Percentiles rank a stretch among this genome's conserved stretches.
Conservation (phyloP, 2,797 vertebrate genomes). For the Antrozous pallidus region DNA sequence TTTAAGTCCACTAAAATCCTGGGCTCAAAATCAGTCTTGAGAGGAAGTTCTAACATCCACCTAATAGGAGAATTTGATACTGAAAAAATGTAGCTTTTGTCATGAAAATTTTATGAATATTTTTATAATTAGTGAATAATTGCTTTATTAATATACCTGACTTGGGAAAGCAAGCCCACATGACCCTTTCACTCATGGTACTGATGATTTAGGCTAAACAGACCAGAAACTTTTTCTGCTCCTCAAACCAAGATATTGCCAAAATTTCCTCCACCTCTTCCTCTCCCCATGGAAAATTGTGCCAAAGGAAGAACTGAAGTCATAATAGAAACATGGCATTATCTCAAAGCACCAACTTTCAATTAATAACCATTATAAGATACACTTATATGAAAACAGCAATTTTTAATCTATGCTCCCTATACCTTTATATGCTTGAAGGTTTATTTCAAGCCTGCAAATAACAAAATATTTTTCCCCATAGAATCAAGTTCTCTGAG, state of each 20-base stretch:
- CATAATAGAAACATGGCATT: neutral
- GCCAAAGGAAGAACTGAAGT: neutral
- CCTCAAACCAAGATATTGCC: neutral
- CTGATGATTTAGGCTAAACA: neutral
- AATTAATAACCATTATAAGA: neutral
- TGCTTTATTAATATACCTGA: neutral
- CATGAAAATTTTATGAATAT: neutral
- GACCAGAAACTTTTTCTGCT: neutral
- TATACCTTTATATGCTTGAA: neutral
- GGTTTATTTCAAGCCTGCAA: neutral
- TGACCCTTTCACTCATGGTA: neutral
- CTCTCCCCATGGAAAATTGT: neutral
- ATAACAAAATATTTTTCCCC: neutral
- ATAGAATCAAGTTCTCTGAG: neutral
- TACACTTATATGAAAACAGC: neutral
- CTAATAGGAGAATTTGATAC: neutral
- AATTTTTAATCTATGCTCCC: neutral
- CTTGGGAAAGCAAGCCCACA: neutral
- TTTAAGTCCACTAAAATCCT: neutral
- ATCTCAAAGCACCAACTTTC: neutral
- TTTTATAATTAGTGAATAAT: neutral
- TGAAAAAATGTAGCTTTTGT: neutral
- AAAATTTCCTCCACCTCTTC: neutral
- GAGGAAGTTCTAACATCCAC: neutral
- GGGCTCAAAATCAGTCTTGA: neutral